A percentile compares a stretch with the other conserved stretches of the same genome.
These are phyloP conservation scores for Hyalella azteca DNA, from an alignment of 2,888 invertebrate genomes.

Conservation along the genomic window DNA sequence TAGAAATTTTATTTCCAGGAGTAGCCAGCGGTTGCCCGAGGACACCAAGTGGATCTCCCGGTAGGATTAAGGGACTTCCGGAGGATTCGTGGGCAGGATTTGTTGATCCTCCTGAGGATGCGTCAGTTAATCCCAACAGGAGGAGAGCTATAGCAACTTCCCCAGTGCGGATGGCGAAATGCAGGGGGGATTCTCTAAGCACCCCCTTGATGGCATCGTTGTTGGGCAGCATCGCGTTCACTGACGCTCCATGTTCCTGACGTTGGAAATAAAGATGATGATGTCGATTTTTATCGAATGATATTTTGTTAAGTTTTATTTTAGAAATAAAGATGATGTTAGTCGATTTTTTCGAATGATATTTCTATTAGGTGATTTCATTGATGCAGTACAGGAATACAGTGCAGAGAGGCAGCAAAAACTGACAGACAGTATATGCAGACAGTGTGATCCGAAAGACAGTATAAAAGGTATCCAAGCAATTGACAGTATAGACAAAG, in stretches of 20 bases:
- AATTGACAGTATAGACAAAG: neutral
- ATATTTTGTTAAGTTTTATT: neutral
- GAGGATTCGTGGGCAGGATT: no score
- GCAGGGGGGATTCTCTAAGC: conserved; percentile 68
- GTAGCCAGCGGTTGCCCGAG: no score
- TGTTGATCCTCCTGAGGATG: no score
- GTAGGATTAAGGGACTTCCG: no score
- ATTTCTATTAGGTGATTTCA: no score
- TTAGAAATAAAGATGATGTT: neutral
- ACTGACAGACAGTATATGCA: neutral
- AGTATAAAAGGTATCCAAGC: neutral
- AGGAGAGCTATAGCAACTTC: conserved; percentile 68
- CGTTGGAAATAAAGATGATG: neutral
- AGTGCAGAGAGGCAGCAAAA: neutral
- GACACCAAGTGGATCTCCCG: no score
- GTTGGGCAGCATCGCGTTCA: conserved; percentile 64
- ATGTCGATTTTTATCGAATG: neutral
- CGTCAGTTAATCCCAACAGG: conserved; percentile 61
- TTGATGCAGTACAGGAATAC: no score
- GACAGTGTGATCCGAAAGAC: neutral
- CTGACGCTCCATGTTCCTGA: conserved; percentile 64
- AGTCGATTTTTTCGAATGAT: no score
- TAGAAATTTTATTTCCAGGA: no score
- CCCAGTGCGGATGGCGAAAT: conserved; percentile 66
- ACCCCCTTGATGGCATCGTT: conserved; percentile 67